Percentiles rank a stretch among this genome's conserved stretches.
phyloP scores from a whole-genome alignment of 2,888 invertebrate genomes.

The Rotaria sp. region DNA sequence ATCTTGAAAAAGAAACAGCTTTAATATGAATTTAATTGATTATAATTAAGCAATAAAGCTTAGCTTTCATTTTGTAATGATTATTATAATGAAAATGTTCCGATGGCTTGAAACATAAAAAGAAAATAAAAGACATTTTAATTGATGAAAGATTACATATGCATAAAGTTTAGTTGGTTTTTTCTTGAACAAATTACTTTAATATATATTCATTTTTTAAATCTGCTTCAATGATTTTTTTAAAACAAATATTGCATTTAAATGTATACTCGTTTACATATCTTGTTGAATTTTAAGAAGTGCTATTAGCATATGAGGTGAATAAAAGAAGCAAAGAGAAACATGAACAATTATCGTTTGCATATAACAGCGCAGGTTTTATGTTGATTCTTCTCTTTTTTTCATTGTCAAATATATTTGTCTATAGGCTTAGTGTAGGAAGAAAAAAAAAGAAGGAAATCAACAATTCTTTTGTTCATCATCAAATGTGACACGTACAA shows the following conservation, averaged over 20 bases:
- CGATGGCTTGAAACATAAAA: too few relatives aligned
- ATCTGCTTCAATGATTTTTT: neutral
- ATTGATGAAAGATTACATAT: too few relatives aligned
- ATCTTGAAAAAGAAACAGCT: too few relatives aligned
- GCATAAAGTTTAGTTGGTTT: too few relatives aligned
- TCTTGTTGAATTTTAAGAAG: neutral
- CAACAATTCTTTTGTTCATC: neutral
- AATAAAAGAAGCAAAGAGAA: neutral
- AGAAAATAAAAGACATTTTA: too few relatives aligned
- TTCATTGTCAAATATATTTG: neutral
- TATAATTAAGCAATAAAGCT: too few relatives aligned
- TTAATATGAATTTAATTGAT: too few relatives aligned
- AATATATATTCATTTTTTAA: neutral
- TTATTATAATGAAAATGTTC: too few relatives aligned
- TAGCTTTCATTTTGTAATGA: too few relatives aligned
- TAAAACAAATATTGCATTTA: too few relatives aligned
- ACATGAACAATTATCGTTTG: neutral
- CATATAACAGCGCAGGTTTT: neutral
- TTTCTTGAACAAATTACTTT: too few relatives aligned
- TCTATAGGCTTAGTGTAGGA: neutral
- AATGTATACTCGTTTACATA: neutral
- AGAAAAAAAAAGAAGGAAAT: neutral
- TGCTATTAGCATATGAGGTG: neutral
- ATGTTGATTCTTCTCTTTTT: too few relatives aligned
- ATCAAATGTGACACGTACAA: neutral